A percentile compares a stretch with the other conserved stretches of the same genome.
These are phyloP conservation scores for Lepidocolaptes lacrymiger DNA, from an alignment of 2,797 vertebrate genomes.

Conservation along the genomic window DNA sequence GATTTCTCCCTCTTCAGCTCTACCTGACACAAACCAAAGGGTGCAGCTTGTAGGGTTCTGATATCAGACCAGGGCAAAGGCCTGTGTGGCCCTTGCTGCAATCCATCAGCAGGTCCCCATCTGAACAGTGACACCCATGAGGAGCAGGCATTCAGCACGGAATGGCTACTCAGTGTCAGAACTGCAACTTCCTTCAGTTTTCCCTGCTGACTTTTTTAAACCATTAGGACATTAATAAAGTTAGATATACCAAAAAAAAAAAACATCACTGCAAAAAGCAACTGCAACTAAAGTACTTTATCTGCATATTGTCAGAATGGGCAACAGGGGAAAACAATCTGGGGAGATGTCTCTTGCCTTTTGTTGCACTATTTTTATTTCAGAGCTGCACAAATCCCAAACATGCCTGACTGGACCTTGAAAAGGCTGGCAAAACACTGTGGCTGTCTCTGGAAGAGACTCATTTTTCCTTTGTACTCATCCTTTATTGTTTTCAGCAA, in stretches of 20 bases:
- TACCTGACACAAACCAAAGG: not conserved
- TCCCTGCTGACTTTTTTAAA: not conserved
- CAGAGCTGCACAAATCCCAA: not conserved
- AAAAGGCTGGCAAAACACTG: not conserved
- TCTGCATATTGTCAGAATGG: not conserved
- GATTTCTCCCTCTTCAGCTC: not conserved
- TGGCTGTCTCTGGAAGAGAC: constrained; percentile 3
- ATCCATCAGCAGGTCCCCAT: not conserved
- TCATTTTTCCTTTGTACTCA: not conserved
- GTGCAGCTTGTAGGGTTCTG: not conserved
- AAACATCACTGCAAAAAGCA: not conserved
- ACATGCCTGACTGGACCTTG: not conserved
- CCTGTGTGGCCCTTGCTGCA: not conserved
- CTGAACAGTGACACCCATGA: not conserved
- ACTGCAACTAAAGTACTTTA: not conserved
- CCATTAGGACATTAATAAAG: not conserved
- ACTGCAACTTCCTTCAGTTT: not conserved
- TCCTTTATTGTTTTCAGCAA: not conserved
- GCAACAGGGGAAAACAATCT: not conserved
- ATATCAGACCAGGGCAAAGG: not conserved
- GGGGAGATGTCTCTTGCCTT: not conserved
- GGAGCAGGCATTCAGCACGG: not conserved
- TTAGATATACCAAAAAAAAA: not conserved
- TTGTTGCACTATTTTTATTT: not conserved
- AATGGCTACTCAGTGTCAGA: not conserved